phyloP scores from a whole-genome alignment of 2,797 vertebrate genomes.

The Zenarchopterus dispar region DNA sequence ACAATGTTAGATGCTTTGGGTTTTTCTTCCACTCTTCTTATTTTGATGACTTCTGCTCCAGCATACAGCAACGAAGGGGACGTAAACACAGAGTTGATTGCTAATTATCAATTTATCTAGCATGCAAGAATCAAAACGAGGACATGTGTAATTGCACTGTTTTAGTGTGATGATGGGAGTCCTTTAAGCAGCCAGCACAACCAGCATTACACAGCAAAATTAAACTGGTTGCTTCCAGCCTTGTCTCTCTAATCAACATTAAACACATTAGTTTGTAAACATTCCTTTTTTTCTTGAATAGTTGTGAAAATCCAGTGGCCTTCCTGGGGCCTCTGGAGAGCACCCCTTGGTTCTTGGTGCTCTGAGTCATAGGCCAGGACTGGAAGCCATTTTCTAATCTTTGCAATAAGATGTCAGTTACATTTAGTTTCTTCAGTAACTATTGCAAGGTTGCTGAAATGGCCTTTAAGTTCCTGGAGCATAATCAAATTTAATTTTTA shows the following conservation, averaged over 20 bases:
- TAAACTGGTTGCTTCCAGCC: conserved; percentile 29
- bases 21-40: neutral
- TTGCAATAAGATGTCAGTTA: too few species aligned
- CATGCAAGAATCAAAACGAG: conserved; percentile 29
- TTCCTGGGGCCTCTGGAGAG: too few species aligned
- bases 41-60: conserved; percentile 17
- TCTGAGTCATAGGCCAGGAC: too few species aligned
- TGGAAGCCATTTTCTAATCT: too few species aligned
- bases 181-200: conserved; percentile 32
- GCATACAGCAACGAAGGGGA: conserved; percentile 27
- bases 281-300: neutral
- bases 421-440: too few species aligned
- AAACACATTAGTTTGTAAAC: conserved; percentile 4
- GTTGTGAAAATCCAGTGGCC: too few species aligned
- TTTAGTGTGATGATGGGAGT: conserved; percentile 43
- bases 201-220: conserved; percentile 15
- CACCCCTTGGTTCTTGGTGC: too few species aligned
- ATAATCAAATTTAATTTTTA: too few species aligned
- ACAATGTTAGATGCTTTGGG: too few species aligned
- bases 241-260: conserved; percentile 26
- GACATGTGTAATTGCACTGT: conserved; percentile 23
- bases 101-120: conserved; percentile 41
- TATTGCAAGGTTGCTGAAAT: too few species aligned
- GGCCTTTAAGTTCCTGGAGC: too few species aligned
- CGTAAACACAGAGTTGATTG: conserved; percentile 45